These are phyloP conservation scores for Leucozona laternaria DNA, from an alignment of 2,888 invertebrate genomes.

Conservation along the genomic window DNA sequence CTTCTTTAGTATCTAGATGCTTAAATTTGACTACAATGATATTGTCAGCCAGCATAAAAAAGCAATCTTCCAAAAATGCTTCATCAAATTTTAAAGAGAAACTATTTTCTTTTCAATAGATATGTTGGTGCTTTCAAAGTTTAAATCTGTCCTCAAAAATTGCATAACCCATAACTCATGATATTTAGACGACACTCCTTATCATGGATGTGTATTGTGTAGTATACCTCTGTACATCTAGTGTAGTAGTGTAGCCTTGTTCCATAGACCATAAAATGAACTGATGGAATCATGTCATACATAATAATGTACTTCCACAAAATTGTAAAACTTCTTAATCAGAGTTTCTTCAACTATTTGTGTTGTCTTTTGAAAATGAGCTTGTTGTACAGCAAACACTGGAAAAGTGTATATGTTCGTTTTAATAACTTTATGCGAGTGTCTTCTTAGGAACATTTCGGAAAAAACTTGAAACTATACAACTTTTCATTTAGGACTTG, in stretches of 20 bases:
- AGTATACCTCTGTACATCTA: no score
- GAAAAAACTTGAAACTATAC: not conserved
- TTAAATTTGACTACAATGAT: not conserved
- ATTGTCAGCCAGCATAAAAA: not conserved
- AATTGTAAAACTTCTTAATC: slow-evolving; percentile 13
- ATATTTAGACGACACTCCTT: not conserved
- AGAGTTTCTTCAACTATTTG: slow-evolving; percentile 5
- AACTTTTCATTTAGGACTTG: not conserved
- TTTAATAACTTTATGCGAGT: not conserved
- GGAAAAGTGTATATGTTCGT: not conserved
- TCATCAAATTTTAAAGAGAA: not conserved
- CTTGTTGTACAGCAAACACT: not conserved
- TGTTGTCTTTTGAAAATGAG: slow-evolving; percentile 8
- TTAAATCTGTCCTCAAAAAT: not conserved
- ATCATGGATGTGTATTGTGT: not conserved
- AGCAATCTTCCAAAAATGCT: not conserved
- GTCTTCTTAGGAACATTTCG: not conserved
- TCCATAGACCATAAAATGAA: not conserved
- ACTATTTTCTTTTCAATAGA: not conserved
- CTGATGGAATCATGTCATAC: not conserved
- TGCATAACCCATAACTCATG: not conserved
- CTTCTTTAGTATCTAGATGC: no score
- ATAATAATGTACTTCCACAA: not conserved
- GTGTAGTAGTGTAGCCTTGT: not conserved
- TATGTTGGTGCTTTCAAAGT: not conserved